Conservation (phyloP, 2,113 vertebrate species). For the Bucco capensis region DNA sequence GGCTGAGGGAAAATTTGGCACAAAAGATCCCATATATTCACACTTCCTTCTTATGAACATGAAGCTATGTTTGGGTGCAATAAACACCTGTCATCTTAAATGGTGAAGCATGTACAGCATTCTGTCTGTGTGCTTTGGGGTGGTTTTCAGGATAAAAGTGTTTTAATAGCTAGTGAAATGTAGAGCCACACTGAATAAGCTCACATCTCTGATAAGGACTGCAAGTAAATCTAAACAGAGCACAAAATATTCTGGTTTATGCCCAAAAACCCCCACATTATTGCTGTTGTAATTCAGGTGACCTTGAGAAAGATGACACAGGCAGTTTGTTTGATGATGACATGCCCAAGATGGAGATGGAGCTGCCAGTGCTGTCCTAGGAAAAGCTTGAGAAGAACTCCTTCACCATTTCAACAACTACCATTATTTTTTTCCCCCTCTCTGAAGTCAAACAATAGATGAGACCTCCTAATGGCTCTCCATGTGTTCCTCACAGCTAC, state of each 20-base stretch:
- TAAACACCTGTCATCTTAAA: slow-evolving; percentile 66
- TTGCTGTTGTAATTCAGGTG: background rate
- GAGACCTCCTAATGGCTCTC: slow-evolving; percentile 57
- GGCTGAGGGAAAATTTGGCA: slow-evolving; percentile 15
- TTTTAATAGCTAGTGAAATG: slow-evolving; percentile 16
- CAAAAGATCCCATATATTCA: slow-evolving; percentile 32
- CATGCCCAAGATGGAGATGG: background rate
- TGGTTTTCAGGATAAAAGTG: background rate
- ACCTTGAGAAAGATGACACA: background rate
- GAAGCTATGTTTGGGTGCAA: slow-evolving; percentile 56
- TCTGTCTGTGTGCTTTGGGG: background rate
- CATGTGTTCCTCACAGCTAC: slow-evolving; percentile 54
- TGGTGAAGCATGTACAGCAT: slow-evolving; percentile 34
- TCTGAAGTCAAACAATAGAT: slow-evolving; percentile 48
- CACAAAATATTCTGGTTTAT: background rate
- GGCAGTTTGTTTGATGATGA: background rate
- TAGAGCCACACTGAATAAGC: background rate
- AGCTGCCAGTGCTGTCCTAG: slow-evolving; percentile 15
- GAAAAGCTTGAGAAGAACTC: background rate
- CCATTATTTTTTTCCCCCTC: slow-evolving; percentile 19
- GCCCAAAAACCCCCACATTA: background rate
- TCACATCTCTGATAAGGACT: background rate
- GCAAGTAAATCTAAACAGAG: background rate
- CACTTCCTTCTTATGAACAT: slow-evolving; percentile 34
- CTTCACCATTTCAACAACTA: background rate